phyloP scores from a whole-genome alignment of 2,888 invertebrate species.

The Agonopterix subpropinquella region DNA sequence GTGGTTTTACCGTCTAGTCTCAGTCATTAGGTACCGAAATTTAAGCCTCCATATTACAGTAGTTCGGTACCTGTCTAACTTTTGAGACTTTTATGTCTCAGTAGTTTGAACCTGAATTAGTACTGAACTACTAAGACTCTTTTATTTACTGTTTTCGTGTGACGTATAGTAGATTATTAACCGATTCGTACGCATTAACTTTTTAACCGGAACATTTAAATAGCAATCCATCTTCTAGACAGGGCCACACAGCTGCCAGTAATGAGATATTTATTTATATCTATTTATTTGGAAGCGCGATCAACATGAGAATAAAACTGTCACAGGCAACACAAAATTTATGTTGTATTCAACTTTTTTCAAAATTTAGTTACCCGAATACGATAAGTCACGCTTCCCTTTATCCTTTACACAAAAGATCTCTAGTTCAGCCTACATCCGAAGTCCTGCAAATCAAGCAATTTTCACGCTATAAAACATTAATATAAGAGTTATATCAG shows the following conservation, averaged over 20 bases:
- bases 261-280: constrained; percentile 21
- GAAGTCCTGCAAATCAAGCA: not conserved
- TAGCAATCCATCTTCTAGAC: not conserved
- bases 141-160: too few relatives aligned
- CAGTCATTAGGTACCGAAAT: too few relatives aligned
- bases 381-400: constrained; percentile 63
- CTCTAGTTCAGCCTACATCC: constrained; percentile 10
- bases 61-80: too few relatives aligned
- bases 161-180: too few relatives aligned
- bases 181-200: too few relatives aligned
- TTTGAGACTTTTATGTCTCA: too few relatives aligned
- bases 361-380: constrained; percentile 28
- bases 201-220: too few relatives aligned
- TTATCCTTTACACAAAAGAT: constrained; percentile 62
- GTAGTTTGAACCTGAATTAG: too few relatives aligned
- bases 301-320: constrained; percentile 25
- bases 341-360: constrained; percentile 52
- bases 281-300: constrained; percentile 15
- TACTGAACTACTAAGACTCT: too few relatives aligned
- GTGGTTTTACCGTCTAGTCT: too few relatives aligned
- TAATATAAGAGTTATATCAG: not conserved
- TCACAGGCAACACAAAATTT: constrained; percentile 32
- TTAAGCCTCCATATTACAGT: too few relatives aligned
- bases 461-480: too few relatives aligned
- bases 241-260: not conserved